Evolutionary conservation across 2,888 invertebrate species (phyloP).

Genomic region (Smittia aterrima): DNA sequence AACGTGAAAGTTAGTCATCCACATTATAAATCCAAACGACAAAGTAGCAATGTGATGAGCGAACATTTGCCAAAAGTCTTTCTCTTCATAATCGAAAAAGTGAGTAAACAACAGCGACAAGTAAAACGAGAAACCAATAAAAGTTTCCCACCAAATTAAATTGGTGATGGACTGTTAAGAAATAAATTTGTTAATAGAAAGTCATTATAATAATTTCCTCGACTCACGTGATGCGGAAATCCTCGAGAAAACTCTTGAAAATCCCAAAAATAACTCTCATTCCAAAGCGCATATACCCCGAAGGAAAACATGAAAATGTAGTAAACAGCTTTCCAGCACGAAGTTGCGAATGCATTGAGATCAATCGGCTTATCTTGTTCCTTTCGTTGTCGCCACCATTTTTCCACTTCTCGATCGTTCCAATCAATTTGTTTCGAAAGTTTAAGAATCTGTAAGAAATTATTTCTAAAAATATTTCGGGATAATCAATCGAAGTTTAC

Average conservation of each 20-base stretch:
- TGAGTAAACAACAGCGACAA: conserved; percentile 91
- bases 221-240: conserved; percentile 72
- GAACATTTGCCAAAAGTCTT: conserved; percentile 99
- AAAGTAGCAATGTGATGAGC: conserved; percentile 95
- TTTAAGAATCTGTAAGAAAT: conserved; percentile 56
- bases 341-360: conserved; percentile 88
- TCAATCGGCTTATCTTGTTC: conserved; percentile 86
- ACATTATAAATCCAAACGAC: conserved; percentile 83
- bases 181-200: neutral
- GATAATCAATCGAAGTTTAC: neutral
- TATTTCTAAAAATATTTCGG: neutral
- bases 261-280: conserved; percentile 91
- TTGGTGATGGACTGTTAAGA: conserved; percentile 66
- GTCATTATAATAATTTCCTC: neutral
- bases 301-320: conserved; percentile 78
- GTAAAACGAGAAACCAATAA: conserved; percentile 91
- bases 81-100: conserved; percentile 89
- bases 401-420: conserved; percentile 81
- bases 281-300: conserved; percentile 79
- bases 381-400: conserved; percentile 83
- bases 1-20: conserved; percentile 89
- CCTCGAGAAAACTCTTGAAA: conserved; percentile 80
- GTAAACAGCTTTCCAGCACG: conserved; percentile 84
- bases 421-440: conserved; percentile 76
- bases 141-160: conserved; percentile 96